Evolutionary conservation across 2,113 vertebrate species (phyloP).

Genomic region (Saguinus imperator): DNA sequence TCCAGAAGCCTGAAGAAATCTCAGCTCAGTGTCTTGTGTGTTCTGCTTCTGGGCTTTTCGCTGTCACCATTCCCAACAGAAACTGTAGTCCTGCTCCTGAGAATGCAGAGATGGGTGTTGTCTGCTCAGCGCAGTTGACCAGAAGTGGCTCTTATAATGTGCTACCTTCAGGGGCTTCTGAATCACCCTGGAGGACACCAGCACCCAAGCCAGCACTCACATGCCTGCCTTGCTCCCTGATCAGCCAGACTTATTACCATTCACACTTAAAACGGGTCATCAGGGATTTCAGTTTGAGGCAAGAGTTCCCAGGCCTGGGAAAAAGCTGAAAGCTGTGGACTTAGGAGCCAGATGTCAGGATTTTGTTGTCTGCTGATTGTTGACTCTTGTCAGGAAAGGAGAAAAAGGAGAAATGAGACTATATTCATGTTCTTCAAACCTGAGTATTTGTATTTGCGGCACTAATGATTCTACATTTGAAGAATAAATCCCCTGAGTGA

Average conservation of each 20-base stretch:
- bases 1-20: neutral
- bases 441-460: neutral
- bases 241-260: neutral
- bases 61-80: fast-evolving
- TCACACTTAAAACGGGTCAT: neutral
- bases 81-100: neutral
- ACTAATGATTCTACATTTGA: neutral
- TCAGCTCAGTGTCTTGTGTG: neutral
- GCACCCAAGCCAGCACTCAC: neutral
- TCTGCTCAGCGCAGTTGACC: neutral
- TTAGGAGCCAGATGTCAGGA: neutral
- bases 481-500: neutral
- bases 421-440: neutral
- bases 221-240: neutral
- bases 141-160: neutral
- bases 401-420: neutral
- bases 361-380: neutral
- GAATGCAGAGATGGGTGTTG: neutral
- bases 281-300: constrained; percentile 31
- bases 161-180: too few relatives aligned
- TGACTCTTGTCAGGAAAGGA: neutral
- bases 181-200: neutral
- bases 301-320: neutral
- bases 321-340: neutral
- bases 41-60: neutral